phyloP scores from a whole-genome alignment of 2,888 invertebrate genomes.

The Caenorhabditis virilis region DNA sequence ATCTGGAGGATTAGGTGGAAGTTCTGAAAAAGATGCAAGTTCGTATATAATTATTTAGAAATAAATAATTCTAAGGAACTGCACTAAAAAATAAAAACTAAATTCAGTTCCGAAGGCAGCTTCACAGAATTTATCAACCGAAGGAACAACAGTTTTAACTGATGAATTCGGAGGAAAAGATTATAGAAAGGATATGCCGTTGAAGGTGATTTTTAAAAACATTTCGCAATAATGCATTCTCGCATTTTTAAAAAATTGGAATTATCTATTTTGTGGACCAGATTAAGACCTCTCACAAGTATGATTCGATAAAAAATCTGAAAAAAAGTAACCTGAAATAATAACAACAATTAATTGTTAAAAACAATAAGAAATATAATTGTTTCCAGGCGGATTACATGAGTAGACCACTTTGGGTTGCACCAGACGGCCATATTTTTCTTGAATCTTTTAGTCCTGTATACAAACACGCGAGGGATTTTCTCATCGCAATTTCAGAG shows the following conservation, averaged over 20 bases:
- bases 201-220: slow-evolving; percentile 34
- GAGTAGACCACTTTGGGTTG: slow-evolving; percentile 74
- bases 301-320: no score
- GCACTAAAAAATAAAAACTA: neutral
- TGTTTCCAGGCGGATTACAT: slow-evolving; percentile 41
- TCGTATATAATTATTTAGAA: slow-evolving; percentile 7
- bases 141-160: slow-evolving; percentile 10
- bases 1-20: slow-evolving; percentile 7
- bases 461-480: slow-evolving; percentile 98
- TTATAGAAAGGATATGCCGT: slow-evolving; percentile 52
- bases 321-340: no score
- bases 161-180: slow-evolving; percentile 59
- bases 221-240: no score
- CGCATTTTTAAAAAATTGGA: no score
- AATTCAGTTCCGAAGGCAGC: slow-evolving; percentile 47
- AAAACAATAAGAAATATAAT: neutral
- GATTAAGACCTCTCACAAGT: no score
- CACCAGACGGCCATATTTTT: slow-evolving; percentile 98
- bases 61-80: neutral
- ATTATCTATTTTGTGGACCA: no score
- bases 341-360: neutral
- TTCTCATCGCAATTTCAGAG: slow-evolving; percentile 96
- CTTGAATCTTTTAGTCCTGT: slow-evolving; percentile 97
- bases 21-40: slow-evolving; percentile 24
- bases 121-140: slow-evolving; percentile 36